A percentile compares a stretch with the other conserved stretches of the same genome.
These are phyloP conservation scores for Thamnophis elegans DNA, from an alignment of 2,797 vertebrate genomes.

Conservation along the genomic window DNA sequence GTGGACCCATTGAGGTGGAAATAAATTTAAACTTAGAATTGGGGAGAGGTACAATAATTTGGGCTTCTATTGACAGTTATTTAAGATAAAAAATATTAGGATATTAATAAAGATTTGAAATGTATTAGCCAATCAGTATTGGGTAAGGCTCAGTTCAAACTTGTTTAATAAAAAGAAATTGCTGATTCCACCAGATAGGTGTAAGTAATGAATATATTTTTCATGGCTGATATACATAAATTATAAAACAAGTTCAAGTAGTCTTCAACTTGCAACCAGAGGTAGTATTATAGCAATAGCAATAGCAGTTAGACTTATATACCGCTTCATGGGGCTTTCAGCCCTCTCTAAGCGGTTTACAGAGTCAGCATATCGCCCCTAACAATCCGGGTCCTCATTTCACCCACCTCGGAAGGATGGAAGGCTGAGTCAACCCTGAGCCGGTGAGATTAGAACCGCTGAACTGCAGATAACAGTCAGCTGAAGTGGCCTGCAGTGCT, in stretches of 20 bases:
- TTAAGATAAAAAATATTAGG: background rate
- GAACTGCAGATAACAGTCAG: too few species aligned
- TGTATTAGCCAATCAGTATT: background rate
- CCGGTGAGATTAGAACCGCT: too few species aligned
- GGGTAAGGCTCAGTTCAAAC: background rate
- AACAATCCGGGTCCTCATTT: too few species aligned
- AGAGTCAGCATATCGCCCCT: too few species aligned
- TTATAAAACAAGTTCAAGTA: background rate
- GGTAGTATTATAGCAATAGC: too few species aligned
- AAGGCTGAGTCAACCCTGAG: too few species aligned
- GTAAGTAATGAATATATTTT: background rate
- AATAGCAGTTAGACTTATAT: too few species aligned
- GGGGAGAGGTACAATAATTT: background rate
- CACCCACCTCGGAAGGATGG: too few species aligned
- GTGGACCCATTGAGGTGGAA: background rate
- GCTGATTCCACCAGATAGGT: background rate
- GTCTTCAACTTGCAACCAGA: background rate
- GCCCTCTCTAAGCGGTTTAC: too few species aligned
- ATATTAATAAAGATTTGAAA: background rate
- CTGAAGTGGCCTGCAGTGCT: too few species aligned
- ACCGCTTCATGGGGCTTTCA: too few species aligned
- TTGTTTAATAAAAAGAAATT: background rate
- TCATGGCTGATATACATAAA: background rate
- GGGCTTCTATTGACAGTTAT: background rate
- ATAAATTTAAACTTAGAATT: background rate